These are phyloP conservation scores for Germaria angustata DNA, from an alignment of 2,888 invertebrate genomes.

Conservation along the genomic window DNA sequence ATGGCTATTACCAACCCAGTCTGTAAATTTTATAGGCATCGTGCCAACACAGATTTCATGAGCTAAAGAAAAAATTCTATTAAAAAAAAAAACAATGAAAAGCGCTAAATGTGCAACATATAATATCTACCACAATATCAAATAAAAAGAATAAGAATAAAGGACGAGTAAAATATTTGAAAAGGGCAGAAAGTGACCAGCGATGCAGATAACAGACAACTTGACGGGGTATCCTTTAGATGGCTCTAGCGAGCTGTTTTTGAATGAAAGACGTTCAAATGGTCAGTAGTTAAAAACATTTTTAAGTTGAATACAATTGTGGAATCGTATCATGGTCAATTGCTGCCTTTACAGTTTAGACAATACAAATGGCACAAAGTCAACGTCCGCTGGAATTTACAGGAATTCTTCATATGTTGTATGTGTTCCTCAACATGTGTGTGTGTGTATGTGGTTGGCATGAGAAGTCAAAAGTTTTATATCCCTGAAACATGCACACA, in stretches of 20 bases:
- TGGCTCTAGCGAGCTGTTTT: background rate
- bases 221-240: conserved; percentile 22
- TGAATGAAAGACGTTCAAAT: conserved; percentile 21
- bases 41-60: no score
- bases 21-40: no score
- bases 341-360: conserved; percentile 38
- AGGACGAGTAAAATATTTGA: conserved; percentile 16
- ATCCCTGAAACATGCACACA: conserved; percentile 19
- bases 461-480: conserved; percentile 35
- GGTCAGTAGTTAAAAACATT: conserved; percentile 40
- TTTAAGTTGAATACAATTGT: conserved; percentile 56
- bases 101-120: conserved; percentile 26
- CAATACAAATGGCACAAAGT: conserved; percentile 24
- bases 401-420: conserved; percentile 18
- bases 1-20: no score
- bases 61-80: background rate
- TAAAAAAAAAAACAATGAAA: background rate
- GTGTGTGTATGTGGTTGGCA: conserved; percentile 1
- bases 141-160: background rate
- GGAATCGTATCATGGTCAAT: conserved; percentile 47
- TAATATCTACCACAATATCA: conserved; percentile 18
- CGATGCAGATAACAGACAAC: conserved; percentile 32
- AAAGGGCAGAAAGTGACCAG: conserved; percentile 24
- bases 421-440: background rate
- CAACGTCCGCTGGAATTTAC: conserved; percentile 18